Conservation (phyloP, 2,888 invertebrate genomes). For the Caradrina clavipalpis region DNA sequence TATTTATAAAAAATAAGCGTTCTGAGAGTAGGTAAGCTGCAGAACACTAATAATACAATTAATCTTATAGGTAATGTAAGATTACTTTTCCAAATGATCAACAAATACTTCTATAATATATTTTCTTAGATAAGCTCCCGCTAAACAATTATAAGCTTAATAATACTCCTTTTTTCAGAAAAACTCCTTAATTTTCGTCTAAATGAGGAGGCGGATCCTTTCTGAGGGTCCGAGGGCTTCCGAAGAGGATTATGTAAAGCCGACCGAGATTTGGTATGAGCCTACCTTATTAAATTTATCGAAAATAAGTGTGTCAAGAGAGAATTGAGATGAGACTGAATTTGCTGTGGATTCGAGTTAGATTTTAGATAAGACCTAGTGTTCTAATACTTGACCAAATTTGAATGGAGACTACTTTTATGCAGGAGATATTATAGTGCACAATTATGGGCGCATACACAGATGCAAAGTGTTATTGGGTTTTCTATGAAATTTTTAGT, state of each 20-base stretch:
- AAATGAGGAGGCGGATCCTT: conserved; percentile 26
- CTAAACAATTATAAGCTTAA: conserved; percentile 23
- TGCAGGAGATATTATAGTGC: too few species aligned
- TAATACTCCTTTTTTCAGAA: conserved; percentile 9
- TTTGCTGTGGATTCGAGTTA: conserved; percentile 11
- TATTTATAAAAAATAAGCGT: too few species aligned
- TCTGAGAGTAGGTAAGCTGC: too few species aligned
- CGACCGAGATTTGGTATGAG: conserved; percentile 32
- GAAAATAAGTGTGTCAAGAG: conserved; percentile 49
- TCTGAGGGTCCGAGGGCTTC: conserved; percentile 17
- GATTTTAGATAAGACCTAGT: neutral
- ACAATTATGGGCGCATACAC: too few species aligned
- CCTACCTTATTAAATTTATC: conserved; percentile 49
- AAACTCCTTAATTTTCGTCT: conserved; percentile 45
- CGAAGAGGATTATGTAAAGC: conserved; percentile 51
- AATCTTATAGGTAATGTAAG: neutral
- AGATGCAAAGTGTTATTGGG: too few species aligned
- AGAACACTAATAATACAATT: too few species aligned
- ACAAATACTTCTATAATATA: neutral
- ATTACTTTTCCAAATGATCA: neutral
- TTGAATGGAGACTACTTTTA: too few species aligned
- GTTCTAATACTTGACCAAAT: too few species aligned
- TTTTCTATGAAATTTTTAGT: too few species aligned
- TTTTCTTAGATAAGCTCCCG: neutral
- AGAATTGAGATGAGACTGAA: conserved; percentile 15